Percentiles rank a stretch among this genome's conserved stretches.
These are phyloP conservation scores for Columba janthina DNA, from an alignment of 2,113 vertebrate species.

Conservation along the genomic window DNA sequence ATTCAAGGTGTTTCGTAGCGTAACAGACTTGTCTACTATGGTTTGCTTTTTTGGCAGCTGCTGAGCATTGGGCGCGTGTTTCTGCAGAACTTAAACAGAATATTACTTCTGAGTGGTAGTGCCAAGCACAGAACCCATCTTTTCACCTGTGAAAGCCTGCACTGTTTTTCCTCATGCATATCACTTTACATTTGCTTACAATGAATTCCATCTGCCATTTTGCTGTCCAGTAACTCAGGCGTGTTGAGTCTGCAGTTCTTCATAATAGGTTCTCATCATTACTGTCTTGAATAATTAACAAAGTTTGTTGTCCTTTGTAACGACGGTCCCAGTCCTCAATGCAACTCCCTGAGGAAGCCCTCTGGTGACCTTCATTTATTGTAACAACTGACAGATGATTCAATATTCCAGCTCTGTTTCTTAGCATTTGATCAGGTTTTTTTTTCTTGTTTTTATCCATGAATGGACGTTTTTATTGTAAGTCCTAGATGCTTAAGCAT, in stretches of 20 bases:
- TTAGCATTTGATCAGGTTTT: not conserved
- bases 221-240: not conserved
- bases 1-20: fast-evolving
- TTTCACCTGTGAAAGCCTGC: not conserved
- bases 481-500: not conserved
- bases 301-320: not conserved
- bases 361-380: not conserved
- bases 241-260: not conserved
- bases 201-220: not conserved
- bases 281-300: not conserved
- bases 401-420: not conserved
- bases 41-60: not conserved
- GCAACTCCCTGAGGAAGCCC: not conserved
- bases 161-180: fast-evolving
- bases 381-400: not conserved
- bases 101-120: not conserved
- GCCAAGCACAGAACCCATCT: not conserved
- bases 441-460: not conserved
- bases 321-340: not conserved
- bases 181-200: not conserved
- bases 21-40: not conserved
- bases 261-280: not conserved
- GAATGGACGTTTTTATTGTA: fast-evolving
- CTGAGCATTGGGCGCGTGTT: not conserved
- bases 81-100: not conserved